Base-by-base conservation (phyloP, 2,888 invertebrate genomes). In the Cheilosia impressa region DNA sequence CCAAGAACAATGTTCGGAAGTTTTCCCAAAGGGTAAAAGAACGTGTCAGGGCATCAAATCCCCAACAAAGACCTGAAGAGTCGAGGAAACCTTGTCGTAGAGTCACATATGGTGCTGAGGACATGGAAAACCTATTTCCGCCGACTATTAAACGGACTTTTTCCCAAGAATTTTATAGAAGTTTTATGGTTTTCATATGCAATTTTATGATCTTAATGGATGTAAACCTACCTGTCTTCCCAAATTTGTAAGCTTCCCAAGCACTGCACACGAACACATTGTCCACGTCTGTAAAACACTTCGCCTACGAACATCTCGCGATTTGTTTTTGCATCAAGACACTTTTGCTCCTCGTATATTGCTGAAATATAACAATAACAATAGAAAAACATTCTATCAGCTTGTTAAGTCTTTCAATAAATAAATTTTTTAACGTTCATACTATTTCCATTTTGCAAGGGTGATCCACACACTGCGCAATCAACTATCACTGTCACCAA, bases 191-290 rank as follows among this genome's bases (percentile, higher is more conserved):
- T 31, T 27, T 7, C 1, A 7, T 27, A 27, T 7, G 27, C 1
- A 0, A 5, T 27, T 9, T 34, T 34, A 9, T 9, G 34, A 34
- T 10, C 1, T 34, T 10, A 34, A 34, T 34, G 2, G 4, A 10
- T 38, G 4, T 38, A 4, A 58, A 76, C 88, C 85, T 72, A 92
- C 92, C 89, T 90, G 83, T 92, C 91, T 82, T 92, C 91, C 92
- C 91, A 92, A 1, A 92, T 57, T 22, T 90, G 87, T 24, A 90
- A 78, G 6, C 89, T 90, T 17, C 91, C 91, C 79, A 91, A 87
- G 50, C 92, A 92, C 65, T 92, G 92, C 0, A 91, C 90, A 1
- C 91, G 89, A 66, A 91, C 88, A 62, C 92, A 92, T 63, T 89
- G 89, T 0, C 90, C 91, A 0, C 87, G 88, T 4, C 91, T 89